A percentile compares a stretch with the other conserved stretches of the same genome.
These are phyloP conservation scores for Mirza zaza DNA, from an alignment of 2,113 vertebrate genomes.

Conservation along the genomic window DNA sequence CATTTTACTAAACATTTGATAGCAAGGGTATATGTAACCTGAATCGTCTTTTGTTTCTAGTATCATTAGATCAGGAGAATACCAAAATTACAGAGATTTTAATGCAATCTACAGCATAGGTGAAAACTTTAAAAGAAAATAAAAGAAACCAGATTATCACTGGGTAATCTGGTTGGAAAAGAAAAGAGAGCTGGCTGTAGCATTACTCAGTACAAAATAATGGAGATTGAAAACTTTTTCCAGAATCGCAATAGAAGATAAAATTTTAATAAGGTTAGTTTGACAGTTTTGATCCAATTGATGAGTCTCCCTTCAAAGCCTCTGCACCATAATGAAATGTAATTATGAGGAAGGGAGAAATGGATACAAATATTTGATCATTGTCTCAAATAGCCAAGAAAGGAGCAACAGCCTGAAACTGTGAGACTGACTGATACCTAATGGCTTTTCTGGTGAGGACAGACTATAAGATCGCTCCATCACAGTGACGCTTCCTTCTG, in stretches of 20 bases:
- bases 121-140: conserved; percentile 18
- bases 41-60: not conserved
- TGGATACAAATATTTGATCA: not conserved
- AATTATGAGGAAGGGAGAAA: not conserved
- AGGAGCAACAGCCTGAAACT: not conserved
- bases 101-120: not conserved
- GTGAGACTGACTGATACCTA: not conserved
- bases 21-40: not conserved
- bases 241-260: not conserved
- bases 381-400: not conserved
- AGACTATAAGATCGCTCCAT: not conserved
- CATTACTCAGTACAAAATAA: not conserved
- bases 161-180: not conserved
- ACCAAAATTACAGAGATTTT: not conserved
- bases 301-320: not conserved
- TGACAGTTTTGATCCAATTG: not conserved
- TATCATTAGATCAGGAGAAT: not conserved
- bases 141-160: not conserved
- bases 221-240: not conserved
- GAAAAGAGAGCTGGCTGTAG: not conserved
- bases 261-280: not conserved
- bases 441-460: not conserved
- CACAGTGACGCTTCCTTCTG: not conserved
- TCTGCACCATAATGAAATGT: not conserved
- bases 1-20: not conserved